Percentiles rank a stretch among this genome's conserved stretches.
Evolutionary conservation across 2,797 vertebrate genomes (phyloP).

Genomic region (Taenioides sp.): DNA sequence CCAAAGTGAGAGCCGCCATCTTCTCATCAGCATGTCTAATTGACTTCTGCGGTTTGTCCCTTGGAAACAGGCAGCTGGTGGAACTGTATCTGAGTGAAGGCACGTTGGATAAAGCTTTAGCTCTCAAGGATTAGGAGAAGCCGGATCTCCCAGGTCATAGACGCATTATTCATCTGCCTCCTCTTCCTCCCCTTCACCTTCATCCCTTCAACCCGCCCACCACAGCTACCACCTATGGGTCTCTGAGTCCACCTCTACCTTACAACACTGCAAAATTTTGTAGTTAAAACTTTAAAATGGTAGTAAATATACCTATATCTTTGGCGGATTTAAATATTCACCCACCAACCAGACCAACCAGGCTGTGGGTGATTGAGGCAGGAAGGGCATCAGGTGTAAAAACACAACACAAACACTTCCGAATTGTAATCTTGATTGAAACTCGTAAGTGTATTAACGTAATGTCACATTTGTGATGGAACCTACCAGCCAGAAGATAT

Average conservation of each 20-base stretch:
- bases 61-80: slow-evolving; percentile 55
- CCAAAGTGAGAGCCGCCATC: slow-evolving; percentile 61
- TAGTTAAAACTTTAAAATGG: not conserved
- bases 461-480: not conserved
- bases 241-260: slow-evolving; percentile 36
- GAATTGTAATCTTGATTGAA: not conserved
- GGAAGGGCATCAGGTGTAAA: too few relatives aligned
- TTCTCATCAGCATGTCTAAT: slow-evolving; percentile 63
- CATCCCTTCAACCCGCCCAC: slow-evolving; percentile 57
- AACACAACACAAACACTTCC: not conserved
- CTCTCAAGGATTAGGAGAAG: slow-evolving; percentile 70
- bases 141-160: slow-evolving; percentile 65
- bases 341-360: too few relatives aligned
- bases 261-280: not conserved
- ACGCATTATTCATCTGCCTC: slow-evolving; percentile 74
- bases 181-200: slow-evolving; percentile 60
- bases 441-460: not conserved
- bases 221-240: slow-evolving; percentile 26
- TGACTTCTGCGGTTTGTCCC: slow-evolving; percentile 49
- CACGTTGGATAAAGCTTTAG: slow-evolving; percentile 58
- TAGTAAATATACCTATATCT: too few relatives aligned
- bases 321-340: too few relatives aligned
- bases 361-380: too few relatives aligned
- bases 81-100: slow-evolving; percentile 54
- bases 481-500: not conserved